Base-by-base conservation (phyloP, 2,797 vertebrate genomes). In the Poliocrania exsul region DNA sequence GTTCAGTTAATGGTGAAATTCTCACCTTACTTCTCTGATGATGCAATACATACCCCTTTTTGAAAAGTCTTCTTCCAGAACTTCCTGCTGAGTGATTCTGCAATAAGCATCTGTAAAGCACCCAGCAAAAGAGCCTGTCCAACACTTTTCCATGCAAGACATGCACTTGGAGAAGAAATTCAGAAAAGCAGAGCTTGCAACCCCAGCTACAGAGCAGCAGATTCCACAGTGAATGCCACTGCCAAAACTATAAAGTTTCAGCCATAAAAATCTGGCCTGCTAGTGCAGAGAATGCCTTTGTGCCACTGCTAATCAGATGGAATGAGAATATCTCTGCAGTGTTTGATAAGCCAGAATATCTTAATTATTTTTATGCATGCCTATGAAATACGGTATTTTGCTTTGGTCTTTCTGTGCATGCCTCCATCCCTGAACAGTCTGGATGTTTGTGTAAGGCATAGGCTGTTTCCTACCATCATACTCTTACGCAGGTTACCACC, bases 391-490 rank as follows among this genome's bases (percentile, higher is more conserved):
- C 9, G 28, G 12, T 44, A 33, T 51, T 81, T 71, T 33, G 9
- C 16, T 77, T 72, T 16, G 18, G 10, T 25, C 24, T 64, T 65
- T 65, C 35, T 46, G 5, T 24, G 12, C 8, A 5, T 21, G 12
- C 8, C 20, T 2, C 9, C 11, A 37, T 1, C 1, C 9, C 9
- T 29, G 19, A 31, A 53, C 4, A 67, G 14, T 23, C 47, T 25
- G 7, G 3, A 16, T 78, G 29, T 61, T 49, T 81, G 10, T 29
- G 15, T n/a, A 67, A 78, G 6, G 40, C 21, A 42, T 1, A 35
- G 10, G 42, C 7, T 29, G 13, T 53, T 66, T 77, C 53, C 25
- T 51, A 28, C 44, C 49, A 33, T 47, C 44, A 73, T 33, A 57
- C n/a, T 42, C 10, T 35, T 12, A 28, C 0, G 1, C 6, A 62